Evolutionary conservation across 2,888 invertebrate species (phyloP), one percentile per base, ranked within the genome.

Genomic region (Rhimphoctona megacephalus): DNA sequence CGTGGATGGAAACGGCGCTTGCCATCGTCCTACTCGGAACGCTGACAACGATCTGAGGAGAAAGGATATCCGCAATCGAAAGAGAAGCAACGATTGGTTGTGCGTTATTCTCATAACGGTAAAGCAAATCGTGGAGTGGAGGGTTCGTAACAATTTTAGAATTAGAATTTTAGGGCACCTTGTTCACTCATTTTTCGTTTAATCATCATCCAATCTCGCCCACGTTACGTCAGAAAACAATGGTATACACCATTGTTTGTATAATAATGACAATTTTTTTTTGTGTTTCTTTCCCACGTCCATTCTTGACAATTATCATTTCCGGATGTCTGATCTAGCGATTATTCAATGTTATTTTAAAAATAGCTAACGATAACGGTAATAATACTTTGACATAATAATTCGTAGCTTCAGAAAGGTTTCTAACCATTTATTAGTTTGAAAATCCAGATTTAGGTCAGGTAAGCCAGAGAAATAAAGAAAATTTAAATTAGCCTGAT

Each of bases 101-200:
- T 74, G 39, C 70, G 81, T 76, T 64, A 79, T 78, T 39, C 69
- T 79, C 67, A 49, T 86, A 81, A 86, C 86, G 86, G 86, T 84
- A 84, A 64, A 77, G 36, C 22, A 46, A 72, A 66, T 77, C 76
- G 83, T 54, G 54, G 57, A 83, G 80, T 81, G 54, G 82, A 77
- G 54, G 52, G 69, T 83, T 67, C 70, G 81, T 82, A 84, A 84
- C 86, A 84, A 77, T 81, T 86, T 57, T 85, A 73, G 84, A 88
- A 88, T 88, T 88, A 80, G 88, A 78, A 87, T 88, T 88, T 86
- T 87, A 81, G 88, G 88, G 74, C 88, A 84, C 52, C 36, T 54
- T 54, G 17, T 14, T 67, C 72, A 66, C 61, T 57, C 43, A 33
- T 70, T 54, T 39, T 67, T 76, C 83, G 61, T 43, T 81, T 54